A percentile compares a stretch with the other conserved stretches of the same genome.
These are phyloP conservation scores for Tupiocoris notatus DNA, from an alignment of 2,888 invertebrate genomes.

Conservation along the genomic window DNA sequence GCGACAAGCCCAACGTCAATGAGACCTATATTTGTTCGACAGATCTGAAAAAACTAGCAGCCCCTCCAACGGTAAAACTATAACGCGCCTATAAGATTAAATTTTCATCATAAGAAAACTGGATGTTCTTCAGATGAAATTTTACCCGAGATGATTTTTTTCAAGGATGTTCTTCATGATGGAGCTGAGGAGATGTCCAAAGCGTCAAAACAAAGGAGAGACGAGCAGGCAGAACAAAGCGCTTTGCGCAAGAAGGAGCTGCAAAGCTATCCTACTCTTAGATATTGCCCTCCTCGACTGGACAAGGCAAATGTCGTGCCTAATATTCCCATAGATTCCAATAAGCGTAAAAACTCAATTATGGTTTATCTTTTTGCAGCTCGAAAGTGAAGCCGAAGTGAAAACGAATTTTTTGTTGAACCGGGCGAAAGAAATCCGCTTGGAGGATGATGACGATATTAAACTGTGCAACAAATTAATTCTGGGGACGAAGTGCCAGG, in stretches of 20 bases:
- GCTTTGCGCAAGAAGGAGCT: slow-evolving; percentile 60
- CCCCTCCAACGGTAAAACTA: background rate
- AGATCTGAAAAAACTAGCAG: slow-evolving; percentile 37
- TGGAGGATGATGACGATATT: slow-evolving; percentile 65
- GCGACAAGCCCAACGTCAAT: slow-evolving; percentile 13
- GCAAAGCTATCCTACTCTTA: slow-evolving; percentile 53
- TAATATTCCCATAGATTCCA: background rate
- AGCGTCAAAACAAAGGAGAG: slow-evolving; percentile 50
- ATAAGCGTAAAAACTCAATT: background rate
- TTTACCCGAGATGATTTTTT: too few species aligned
- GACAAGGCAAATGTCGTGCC: background rate
- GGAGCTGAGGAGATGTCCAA: background rate
- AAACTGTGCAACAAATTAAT: slow-evolving; percentile 75
- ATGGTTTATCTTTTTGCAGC: slow-evolving; percentile 51
- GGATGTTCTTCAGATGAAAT: too few species aligned
- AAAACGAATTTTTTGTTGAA: slow-evolving; percentile 58
- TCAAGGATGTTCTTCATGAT: background rate
- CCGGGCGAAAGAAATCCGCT: slow-evolving; percentile 58
- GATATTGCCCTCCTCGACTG: slow-evolving; percentile 15
- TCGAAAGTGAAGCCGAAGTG: slow-evolving; percentile 57
- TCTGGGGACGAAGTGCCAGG: slow-evolving; percentile 78
- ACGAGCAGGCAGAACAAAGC: slow-evolving; percentile 60
- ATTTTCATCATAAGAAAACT: too few species aligned
- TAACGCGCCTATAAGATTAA: too few species aligned
- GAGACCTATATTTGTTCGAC: slow-evolving; percentile 29